Conservation (phyloP, 1,140 invertebrate species). For the Ladona fulva region DNA sequence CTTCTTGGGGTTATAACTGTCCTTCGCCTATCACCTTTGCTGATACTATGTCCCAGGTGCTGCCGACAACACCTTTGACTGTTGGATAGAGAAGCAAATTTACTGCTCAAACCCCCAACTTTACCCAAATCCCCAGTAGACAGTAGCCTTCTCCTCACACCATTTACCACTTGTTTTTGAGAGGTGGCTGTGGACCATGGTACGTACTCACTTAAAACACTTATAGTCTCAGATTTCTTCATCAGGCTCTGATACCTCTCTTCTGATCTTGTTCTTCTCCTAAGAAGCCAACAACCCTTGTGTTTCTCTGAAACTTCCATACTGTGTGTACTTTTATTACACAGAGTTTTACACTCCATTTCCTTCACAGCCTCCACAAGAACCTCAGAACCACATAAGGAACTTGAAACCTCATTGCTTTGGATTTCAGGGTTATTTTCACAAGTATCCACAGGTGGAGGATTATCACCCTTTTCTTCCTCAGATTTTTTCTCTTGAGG, state of each 20-base stretch:
- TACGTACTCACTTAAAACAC: background rate
- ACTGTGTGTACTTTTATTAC: background rate
- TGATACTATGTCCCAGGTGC: background rate
- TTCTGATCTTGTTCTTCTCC: background rate
- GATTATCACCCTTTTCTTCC: background rate
- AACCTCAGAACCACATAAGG: background rate
- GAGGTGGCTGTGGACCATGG: background rate
- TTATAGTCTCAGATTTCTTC: background rate
- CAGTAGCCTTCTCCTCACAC: background rate
- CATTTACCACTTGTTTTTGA: background rate
- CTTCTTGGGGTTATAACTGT: background rate
- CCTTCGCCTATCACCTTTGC: background rate
- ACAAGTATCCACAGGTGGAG: background rate
- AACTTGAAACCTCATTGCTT: background rate
- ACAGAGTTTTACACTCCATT: background rate
- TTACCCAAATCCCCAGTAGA: background rate
- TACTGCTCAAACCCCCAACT: background rate
- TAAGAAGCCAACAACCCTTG: background rate
- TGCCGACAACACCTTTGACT: background rate
- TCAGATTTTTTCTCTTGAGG: no score
- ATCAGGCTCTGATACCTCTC: background rate
- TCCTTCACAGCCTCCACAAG: background rate
- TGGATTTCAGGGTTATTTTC: background rate
- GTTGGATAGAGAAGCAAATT: background rate
- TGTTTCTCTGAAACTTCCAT: background rate